phyloP scores from a whole-genome alignment of 2,113 vertebrate genomes.

The Ursus arctos region DNA sequence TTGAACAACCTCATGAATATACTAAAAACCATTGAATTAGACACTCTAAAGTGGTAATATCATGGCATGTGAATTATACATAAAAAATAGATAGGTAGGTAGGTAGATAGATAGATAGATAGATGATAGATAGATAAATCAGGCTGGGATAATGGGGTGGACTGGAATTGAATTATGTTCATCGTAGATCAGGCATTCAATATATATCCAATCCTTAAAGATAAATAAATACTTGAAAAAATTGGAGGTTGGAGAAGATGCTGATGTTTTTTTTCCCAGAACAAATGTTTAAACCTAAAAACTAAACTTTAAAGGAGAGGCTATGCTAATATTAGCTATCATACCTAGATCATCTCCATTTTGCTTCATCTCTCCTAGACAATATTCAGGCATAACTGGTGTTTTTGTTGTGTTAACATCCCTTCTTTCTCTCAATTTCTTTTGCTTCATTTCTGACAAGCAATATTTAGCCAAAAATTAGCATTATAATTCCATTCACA shows the following conservation, averaged over 20 bases:
- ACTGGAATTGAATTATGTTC: conserved; percentile 22
- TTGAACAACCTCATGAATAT: background rate
- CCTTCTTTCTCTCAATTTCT: background rate
- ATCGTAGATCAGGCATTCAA: background rate
- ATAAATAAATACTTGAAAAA: background rate
- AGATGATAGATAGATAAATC: no score
- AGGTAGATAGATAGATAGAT: no score
- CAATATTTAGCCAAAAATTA: conserved; percentile 7
- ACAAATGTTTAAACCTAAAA: conserved; percentile 57
- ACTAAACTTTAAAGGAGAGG: conserved; percentile 34
- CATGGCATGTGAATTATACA: background rate
- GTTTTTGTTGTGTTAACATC: background rate
- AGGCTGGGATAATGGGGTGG: background rate
- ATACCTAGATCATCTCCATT: conserved; percentile 23
- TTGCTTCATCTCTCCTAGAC: conserved; percentile 8
- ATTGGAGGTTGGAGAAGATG: background rate
- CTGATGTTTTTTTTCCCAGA: background rate
- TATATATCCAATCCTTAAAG: background rate
- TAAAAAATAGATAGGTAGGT: background rate
- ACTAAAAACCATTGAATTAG: background rate
- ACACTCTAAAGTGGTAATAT: conserved; percentile 8
- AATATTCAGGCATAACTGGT: conserved; percentile 24
- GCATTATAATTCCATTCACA: background rate
- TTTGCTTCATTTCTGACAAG: conserved; percentile 36
- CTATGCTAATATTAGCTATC: background rate